phyloP scores from a whole-genome alignment of 2,888 invertebrate species.

The Carabus problematicus region DNA sequence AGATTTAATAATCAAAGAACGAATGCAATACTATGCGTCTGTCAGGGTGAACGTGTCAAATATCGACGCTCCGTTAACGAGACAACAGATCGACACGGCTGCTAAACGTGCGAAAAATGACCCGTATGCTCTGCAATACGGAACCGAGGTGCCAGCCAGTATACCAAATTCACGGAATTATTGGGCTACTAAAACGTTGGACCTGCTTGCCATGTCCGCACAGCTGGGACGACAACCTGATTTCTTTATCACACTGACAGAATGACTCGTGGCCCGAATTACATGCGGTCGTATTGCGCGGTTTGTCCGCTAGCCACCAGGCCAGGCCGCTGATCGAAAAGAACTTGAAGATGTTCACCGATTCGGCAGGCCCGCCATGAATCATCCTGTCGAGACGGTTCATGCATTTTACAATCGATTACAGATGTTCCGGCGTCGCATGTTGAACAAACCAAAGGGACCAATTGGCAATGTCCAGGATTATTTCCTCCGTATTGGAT shows the following conservation, averaged over 20 bases:
- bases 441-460: not conserved
- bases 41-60: constrained; percentile 5
- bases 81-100: not conserved
- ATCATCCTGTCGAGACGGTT: too few species aligned
- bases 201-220: constrained; percentile 23
- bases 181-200: constrained; percentile 19
- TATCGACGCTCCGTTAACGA: constrained; percentile 5
- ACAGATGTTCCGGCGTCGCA: too few species aligned
- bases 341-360: too few species aligned
- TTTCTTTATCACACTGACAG: too few species aligned
- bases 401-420: too few species aligned
- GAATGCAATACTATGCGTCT: constrained; percentile 6
- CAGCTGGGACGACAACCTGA: not conserved
- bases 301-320: too few species aligned
- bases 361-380: too few species aligned
- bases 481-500: constrained; percentile 8
- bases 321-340: too few species aligned
- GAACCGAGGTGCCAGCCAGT: constrained; percentile 5
- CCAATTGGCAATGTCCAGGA: constrained; percentile 4
- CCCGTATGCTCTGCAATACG: constrained; percentile 8
- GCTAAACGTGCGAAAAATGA: not conserved
- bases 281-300: too few species aligned
- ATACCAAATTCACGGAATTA: constrained; percentile 14
- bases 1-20: constrained; percentile 15
- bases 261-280: too few species aligned